A percentile compares a stretch with the other conserved stretches of the same genome.
phyloP scores from a whole-genome alignment of 2,113 vertebrate genomes.

The Anarhynchus alexandrinus region DNA sequence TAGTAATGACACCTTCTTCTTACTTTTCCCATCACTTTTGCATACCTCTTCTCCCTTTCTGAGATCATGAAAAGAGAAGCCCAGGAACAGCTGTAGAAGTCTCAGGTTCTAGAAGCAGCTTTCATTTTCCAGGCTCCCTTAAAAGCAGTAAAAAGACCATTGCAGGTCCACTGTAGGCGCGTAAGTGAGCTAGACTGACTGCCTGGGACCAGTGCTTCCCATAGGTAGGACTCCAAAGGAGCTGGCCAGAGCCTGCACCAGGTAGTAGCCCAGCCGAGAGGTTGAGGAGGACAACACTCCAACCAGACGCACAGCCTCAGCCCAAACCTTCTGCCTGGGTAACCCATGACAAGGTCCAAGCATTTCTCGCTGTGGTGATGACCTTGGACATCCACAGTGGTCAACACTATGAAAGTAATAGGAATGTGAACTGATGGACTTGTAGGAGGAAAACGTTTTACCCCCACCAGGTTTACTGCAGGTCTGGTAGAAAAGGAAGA shows the following conservation, averaged over 20 bases:
- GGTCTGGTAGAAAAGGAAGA: neutral
- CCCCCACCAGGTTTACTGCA: neutral
- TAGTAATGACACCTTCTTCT: neutral
- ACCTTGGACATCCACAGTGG: neutral
- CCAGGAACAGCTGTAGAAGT: neutral
- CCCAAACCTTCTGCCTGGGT: neutral
- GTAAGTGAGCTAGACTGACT: neutral
- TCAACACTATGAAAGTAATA: neutral
- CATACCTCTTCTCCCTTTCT: neutral
- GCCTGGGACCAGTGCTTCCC: neutral
- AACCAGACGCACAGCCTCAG: neutral
- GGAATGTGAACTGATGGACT: neutral
- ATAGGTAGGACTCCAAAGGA: neutral
- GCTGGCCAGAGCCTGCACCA: neutral
- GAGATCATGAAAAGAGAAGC: neutral
- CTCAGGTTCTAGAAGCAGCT: neutral
- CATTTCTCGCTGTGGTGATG: neutral
- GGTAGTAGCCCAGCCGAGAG: neutral
- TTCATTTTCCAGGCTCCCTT: neutral
- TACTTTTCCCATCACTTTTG: neutral
- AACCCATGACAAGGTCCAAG: neutral
- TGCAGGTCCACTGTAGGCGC: neutral
- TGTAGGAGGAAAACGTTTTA: neutral
- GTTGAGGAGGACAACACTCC: neutral
- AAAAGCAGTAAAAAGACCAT: neutral